Evolutionary conservation across 2,888 invertebrate species (phyloP), one percentile per base, ranked within the genome.

Genomic region (Drosophila acutilabella): DNA sequence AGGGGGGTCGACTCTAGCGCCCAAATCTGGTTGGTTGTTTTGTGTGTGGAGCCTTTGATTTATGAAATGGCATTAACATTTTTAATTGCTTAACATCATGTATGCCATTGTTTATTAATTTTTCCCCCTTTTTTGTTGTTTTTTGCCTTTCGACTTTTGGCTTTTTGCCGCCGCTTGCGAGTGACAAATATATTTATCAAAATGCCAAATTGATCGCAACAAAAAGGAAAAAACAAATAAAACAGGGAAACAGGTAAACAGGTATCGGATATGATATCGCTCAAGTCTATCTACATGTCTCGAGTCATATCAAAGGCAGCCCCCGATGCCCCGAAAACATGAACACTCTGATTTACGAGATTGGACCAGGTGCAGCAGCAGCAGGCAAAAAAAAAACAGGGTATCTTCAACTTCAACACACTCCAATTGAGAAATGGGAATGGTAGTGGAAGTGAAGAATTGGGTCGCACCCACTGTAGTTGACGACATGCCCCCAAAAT

Each of bases 61-160:
- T 91, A 90, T 91, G 83, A 77, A 74, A 71, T 40, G 82, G 80
- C 86, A 90, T 90, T 90, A 91, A 91, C 90, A 90, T 90, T 91
- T 91, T 91, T 90, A 90, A 90, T 90, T 90, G 86, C 86, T 82
- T 82, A 76, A 91, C 89, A 90, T 89, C 81, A 81, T 90, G 91
- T 90, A 89, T 79, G 84, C 78, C 78, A 89, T 89, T 90, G 91
- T 91, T 90, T 90, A 90, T 89, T 90, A 89, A 90, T 90, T 84
- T 89, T 83, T 78, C 67, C 83, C 83, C 74, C 84, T 30, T 36
- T 40, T n/a, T 20, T 13, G 20, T 23, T 76, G 26, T 73, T 69
- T 38, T 41, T 11, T 36, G 36, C 8, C 50, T 33, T 50, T 48
- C 26, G 30, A 30, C 11, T 47, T 40, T 64, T 48, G 64, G 50